These are phyloP conservation scores for Drosophila pallidifrons DNA, from an alignment of 1,140 invertebrate species.

Conservation along the genomic window DNA sequence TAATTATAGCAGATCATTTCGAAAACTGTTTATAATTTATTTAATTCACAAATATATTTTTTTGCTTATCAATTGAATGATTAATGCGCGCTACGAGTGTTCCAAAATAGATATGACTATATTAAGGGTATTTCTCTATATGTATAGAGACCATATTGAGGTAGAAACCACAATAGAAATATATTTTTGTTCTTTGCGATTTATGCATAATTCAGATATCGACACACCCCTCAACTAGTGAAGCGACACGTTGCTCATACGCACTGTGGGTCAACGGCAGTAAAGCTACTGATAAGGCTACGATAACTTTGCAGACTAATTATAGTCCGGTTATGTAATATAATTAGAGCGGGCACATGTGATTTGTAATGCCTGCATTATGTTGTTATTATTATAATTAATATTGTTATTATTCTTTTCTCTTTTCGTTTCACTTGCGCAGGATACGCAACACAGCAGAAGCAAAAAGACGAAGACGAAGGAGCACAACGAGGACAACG, in stretches of 20 bases:
- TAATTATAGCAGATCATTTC: too few relatives aligned
- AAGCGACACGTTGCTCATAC: neutral
- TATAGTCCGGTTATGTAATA: slow-evolving; percentile 30
- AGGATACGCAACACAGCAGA: slow-evolving; percentile 33
- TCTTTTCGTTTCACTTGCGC: slow-evolving; percentile 18
- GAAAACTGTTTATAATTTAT: too few relatives aligned
- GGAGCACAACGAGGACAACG: slow-evolving; percentile 49
- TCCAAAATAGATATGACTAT: neutral
- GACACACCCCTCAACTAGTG: slow-evolving; percentile 22
- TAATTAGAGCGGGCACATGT: slow-evolving; percentile 19
- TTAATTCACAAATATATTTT: neutral
- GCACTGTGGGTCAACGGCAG: slow-evolving; percentile 39
- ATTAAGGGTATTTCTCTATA: neutral
- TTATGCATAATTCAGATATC: slow-evolving; percentile 35
- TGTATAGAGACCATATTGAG: slow-evolving; percentile 15
- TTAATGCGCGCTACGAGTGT: neutral
- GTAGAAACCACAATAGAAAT: neutral
- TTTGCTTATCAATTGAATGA: slow-evolving; percentile 1
- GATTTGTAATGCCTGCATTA: slow-evolving; percentile 9
- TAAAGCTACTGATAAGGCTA: slow-evolving; percentile 28
- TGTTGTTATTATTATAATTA: slow-evolving; percentile 16
- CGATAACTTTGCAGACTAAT: slow-evolving; percentile 38
- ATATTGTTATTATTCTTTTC: slow-evolving; percentile 27
- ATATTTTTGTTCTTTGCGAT: slow-evolving; percentile 4
- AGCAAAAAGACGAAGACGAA: too few relatives aligned